These are phyloP conservation scores for Empis stercorea DNA, from an alignment of 2,888 invertebrate species.

Conservation along the genomic window DNA sequence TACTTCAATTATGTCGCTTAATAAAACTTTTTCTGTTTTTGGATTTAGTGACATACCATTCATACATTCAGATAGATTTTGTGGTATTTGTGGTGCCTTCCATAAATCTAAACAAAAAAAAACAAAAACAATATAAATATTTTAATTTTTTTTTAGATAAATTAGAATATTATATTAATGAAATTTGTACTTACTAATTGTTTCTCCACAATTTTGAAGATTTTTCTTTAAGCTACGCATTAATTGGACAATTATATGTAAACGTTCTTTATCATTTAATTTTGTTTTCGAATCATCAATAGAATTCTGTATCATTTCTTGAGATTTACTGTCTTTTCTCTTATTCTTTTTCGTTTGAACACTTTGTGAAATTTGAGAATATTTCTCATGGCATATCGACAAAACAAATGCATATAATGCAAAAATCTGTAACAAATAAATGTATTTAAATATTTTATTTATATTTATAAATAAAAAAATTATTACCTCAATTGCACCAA, in stretches of 20 bases:
- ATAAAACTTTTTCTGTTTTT: slow-evolving; percentile 29
- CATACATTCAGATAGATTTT: slow-evolving; percentile 30
- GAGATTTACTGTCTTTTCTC: slow-evolving; percentile 18
- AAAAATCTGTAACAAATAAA: slow-evolving; percentile 23
- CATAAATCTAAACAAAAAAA: slow-evolving; percentile 28
- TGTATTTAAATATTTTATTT: neutral
- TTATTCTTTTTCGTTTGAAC: slow-evolving; percentile 21
- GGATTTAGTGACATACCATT: slow-evolving; percentile 34
- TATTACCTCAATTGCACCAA: slow-evolving; percentile 50
- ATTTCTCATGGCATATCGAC: slow-evolving; percentile 30
- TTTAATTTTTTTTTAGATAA: too few relatives aligned
- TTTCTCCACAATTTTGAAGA: slow-evolving; percentile 22
- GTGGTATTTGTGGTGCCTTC: slow-evolving; percentile 28
- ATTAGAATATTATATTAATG: too few relatives aligned
- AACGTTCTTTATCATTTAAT: slow-evolving; percentile 30
- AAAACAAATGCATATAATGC: slow-evolving; percentile 33
- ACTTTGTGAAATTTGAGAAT: slow-evolving; percentile 19
- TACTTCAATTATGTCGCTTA: slow-evolving; percentile 28
- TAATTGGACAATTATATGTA: slow-evolving; percentile 27
- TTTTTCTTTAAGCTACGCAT: slow-evolving; percentile 32
- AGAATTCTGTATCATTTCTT: slow-evolving; percentile 12
- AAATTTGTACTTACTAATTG: neutral
- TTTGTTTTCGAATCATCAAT: slow-evolving; percentile 13
- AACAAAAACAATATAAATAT: too few relatives aligned
- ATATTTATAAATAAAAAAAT: neutral